Evolutionary conservation across 53 echinoderm and acorn worm genomes (phyloP), one percentile per base, ranked within the genome.

Genomic region (Glandiceps talaboti): DNA sequence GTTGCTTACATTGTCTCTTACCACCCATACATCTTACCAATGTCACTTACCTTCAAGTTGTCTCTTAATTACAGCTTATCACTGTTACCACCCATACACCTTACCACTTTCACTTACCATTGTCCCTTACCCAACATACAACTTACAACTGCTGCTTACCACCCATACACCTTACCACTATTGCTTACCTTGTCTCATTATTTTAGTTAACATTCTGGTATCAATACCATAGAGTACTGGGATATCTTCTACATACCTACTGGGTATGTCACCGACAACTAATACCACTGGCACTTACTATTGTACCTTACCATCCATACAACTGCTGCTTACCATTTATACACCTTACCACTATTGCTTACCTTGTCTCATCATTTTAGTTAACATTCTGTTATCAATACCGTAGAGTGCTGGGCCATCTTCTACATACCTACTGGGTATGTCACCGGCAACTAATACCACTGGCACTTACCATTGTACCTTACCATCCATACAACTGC

Each of bases 331-430:
- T 14, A 73, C 26, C 26, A 20, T 73, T 73, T 73, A 26, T 73
- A 26, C 73, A 73, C 14, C 73, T 26, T 20, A 20, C 73, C 73
- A 73, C 26, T 20, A 20, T 20, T 20, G 14, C 82, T 81, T 75
- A 93, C 96, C 90, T 83, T 86, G 45, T 93, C 96, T 81, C 96
- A 96, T 93, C 32, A 85, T 96, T 86, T 96, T 96, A 27, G 96
- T 96, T 31, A 96, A 87, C 87, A 93, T 85, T 32, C 96, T 87
- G 73, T 92, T 93, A 64, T 96, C 96, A 6, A 96, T 96, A 27
- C 96, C 96, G 78, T 93, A 91, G 32, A 96, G 82, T 31, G 96
- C 96, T 0, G 96, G 96, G 30, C 92, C 85, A n/a, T 87, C 85
- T 75, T 96, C 96, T 31, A 88, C 92, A 14, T 73, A 73, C 14